These are phyloP conservation scores for Myotis yumanensis DNA, from an alignment of 2,113 vertebrate genomes.

Conservation along the genomic window DNA sequence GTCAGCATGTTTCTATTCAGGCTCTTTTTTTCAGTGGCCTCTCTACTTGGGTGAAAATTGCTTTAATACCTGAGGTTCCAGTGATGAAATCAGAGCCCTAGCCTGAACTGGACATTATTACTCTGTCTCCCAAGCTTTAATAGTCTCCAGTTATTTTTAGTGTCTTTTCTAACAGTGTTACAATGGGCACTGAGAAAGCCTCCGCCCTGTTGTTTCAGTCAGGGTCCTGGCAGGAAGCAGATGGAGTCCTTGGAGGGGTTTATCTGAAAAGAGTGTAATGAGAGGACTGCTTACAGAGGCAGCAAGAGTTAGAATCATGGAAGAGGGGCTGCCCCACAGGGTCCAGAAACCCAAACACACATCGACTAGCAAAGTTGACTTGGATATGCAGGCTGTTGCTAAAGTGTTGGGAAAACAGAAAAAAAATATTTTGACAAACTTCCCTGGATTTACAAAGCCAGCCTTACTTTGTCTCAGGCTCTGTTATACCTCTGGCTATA, in stretches of 20 bases:
- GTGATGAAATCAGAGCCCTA: not conserved
- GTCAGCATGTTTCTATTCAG: not conserved
- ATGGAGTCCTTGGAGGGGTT: not conserved
- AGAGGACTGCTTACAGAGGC: not conserved
- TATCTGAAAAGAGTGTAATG: not conserved
- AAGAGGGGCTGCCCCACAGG: not conserved
- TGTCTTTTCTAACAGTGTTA: not conserved
- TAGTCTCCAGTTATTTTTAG: not conserved
- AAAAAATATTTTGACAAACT: too few relatives aligned
- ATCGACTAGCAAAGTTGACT: too few relatives aligned
- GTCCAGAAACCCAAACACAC: too few relatives aligned
- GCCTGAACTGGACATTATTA: not conserved
- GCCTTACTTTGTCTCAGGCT: too few relatives aligned
- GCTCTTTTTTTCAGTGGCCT: not conserved
- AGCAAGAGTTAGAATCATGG: not conserved
- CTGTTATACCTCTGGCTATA: too few relatives aligned
- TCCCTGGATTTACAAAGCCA: too few relatives aligned
- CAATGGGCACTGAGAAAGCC: not conserved
- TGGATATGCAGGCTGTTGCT: too few relatives aligned
- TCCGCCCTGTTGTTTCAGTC: not conserved
- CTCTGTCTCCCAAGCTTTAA: not conserved
- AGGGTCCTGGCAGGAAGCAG: not conserved
- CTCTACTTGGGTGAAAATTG: not conserved
- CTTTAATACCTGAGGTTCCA: constrained; percentile 4
- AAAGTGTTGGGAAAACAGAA: too few relatives aligned